phyloP scores from a whole-genome alignment of 2,113 vertebrate genomes.

The Lampris incognitus region DNA sequence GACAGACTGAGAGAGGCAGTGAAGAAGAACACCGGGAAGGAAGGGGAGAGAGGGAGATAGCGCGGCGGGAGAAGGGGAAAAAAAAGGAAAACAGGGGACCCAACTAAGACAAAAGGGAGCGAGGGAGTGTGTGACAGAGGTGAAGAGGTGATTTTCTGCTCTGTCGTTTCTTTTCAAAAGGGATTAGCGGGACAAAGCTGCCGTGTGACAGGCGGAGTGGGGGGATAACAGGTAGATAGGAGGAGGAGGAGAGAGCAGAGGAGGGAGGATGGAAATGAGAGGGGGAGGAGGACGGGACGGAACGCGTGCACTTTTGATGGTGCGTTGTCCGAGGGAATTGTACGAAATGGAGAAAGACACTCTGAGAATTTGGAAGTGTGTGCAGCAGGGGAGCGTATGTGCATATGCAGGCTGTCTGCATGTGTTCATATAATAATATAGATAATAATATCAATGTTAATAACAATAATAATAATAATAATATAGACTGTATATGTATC shows the following conservation, averaged over 20 bases:
- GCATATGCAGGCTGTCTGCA: not conserved
- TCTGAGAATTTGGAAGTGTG: conserved; percentile 46
- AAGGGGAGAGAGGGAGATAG: conserved; percentile 11
- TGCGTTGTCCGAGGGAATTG: conserved; percentile 74
- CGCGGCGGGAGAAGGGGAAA: conserved; percentile 1
- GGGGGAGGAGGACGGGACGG: conserved; percentile 16
- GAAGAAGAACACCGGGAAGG: not conserved
- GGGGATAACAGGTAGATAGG: conserved; percentile 72
- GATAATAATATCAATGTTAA: too few relatives aligned
- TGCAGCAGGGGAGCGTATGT: not conserved
- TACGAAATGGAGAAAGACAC: conserved; percentile 58
- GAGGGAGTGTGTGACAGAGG: conserved; percentile 78
- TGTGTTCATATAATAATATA: not conserved
- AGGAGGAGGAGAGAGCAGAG: conserved; percentile 24
- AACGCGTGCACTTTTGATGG: conserved; percentile 55
- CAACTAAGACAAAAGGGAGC: conserved; percentile 77
- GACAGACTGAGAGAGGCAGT: conserved; percentile 24
- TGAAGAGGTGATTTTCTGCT: conserved; percentile 83
- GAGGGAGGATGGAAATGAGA: conserved; percentile 51
- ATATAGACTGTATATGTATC: too few relatives aligned
- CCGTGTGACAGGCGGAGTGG: conserved; percentile 73
- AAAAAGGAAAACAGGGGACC: conserved; percentile 58
- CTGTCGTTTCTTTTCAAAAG: conserved; percentile 80
- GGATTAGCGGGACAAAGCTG: conserved; percentile 75
- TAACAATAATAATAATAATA: too few relatives aligned